Base-by-base conservation (phyloP, 1,140 invertebrate genomes). In the Drosophila orosa region DNA sequence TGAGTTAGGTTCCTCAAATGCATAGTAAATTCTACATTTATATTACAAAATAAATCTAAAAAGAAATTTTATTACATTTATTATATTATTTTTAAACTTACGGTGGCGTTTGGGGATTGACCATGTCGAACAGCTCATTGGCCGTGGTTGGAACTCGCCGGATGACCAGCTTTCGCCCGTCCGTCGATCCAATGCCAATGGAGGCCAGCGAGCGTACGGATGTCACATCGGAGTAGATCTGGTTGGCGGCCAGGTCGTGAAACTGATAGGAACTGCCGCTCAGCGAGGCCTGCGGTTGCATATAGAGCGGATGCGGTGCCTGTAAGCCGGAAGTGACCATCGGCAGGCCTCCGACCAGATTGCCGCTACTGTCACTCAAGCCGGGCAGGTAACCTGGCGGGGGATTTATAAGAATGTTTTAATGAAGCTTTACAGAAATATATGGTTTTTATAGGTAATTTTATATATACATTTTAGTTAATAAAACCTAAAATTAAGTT, bases 171-270 rank as follows among this genome's bases (percentile, higher is more conserved):
- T 96, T 96, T 74, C 95, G 94, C n/a, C 96, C 96, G 92, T 97
- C 96, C 24, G 96, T 97, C 52, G 96, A 97, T 4, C 96, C 96
- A 94, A 97, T 95, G 27, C 96, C 96, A 71, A 97, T 96, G 27
- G 96, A 97, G 48, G 96, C 95, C 69, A 96, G 94, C 27, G 95
- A 96, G 48, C 95, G 93, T 31, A 96, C 94, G 9, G 96, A 96
- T 15, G 94, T 93, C 33, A 94, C 94, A 87, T 95, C 95, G 45
- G 93, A 93, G 74, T 92, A 94, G 40, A 92, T 87, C 40, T 93
- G 89, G 78, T 86, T 91, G 79, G 75, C 82, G 55, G 60, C 74
- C 29, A 78, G 59, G 60, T 92, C 94, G 22, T 93, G 93, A 80
- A 91, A 92, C n/a, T 92, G 75, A 74, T 89, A 91, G 62, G 92